Evolutionary conservation across 1,140 invertebrate genomes (phyloP).

Genomic region (Hermatobates lingyangjiaoensis): DNA sequence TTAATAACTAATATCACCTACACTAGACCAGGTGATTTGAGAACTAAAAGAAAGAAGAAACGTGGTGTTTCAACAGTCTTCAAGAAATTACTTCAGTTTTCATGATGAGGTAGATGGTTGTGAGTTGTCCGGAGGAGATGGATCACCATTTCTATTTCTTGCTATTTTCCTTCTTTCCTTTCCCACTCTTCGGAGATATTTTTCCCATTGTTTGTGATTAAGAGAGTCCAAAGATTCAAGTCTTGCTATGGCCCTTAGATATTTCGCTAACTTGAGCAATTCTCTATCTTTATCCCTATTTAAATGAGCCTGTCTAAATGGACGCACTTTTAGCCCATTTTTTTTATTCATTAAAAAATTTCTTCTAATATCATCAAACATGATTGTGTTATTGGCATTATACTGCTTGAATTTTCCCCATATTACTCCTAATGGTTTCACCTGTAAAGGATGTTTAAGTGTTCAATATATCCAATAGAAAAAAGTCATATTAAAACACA

Average conservation of each 20-base stretch:
- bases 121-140: background rate
- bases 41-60: background rate
- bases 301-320: slow-evolving; percentile 76
- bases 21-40: background rate
- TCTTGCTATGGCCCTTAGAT: slow-evolving; percentile 66
- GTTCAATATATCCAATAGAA: background rate
- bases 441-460: slow-evolving; percentile 32
- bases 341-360: slow-evolving; percentile 98
- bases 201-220: slow-evolving; percentile 85
- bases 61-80: background rate
- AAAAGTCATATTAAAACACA: background rate
- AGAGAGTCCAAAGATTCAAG: slow-evolving; percentile 66
- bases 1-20: background rate
- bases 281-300: slow-evolving; percentile 73
- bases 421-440: slow-evolving; percentile 88
- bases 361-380: slow-evolving; percentile 92
- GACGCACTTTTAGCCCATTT: slow-evolving; percentile 73
- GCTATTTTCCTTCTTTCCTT: slow-evolving; percentile 8
- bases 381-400: slow-evolving; percentile 80
- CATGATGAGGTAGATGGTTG: background rate
- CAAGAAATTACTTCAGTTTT: background rate
- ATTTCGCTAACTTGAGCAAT: slow-evolving; percentile 60
- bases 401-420: slow-evolving; percentile 90
- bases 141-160: background rate
- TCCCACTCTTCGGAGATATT: slow-evolving; percentile 31